Conservation (phyloP, 2,113 vertebrate species). For the Donacobius atricapilla region DNA sequence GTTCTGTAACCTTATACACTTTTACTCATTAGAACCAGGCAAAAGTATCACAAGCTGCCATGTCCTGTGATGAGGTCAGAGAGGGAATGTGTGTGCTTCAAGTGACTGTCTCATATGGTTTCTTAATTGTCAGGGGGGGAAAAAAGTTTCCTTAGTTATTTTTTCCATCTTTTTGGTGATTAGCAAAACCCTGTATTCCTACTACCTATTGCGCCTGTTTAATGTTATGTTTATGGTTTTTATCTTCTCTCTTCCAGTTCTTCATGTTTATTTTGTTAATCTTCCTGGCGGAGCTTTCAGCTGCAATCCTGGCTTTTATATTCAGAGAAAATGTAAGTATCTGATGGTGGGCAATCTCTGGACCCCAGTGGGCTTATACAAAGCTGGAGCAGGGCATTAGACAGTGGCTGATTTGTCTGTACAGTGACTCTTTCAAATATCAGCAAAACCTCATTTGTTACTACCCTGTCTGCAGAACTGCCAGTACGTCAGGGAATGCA, state of each 20-base stretch:
- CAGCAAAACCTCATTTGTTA: background rate
- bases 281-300: conserved; percentile 90
- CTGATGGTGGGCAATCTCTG: background rate
- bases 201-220: background rate
- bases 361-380: background rate
- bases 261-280: conserved; percentile 94
- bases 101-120: background rate
- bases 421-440: background rate
- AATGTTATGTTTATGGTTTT: background rate
- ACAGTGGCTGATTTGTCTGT: background rate
- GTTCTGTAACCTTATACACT: background rate
- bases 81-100: background rate
- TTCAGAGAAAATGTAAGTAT: conserved; percentile 91
- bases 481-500: background rate
- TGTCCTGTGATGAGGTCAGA: background rate
- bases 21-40: background rate
- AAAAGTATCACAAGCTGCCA: background rate
- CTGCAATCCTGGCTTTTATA: conserved; percentile 91
- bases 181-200: background rate
- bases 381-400: background rate
- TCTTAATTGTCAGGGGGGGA: background rate
- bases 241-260: conserved; percentile 77
- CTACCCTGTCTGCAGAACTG: background rate
- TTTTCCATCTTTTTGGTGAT: background rate
- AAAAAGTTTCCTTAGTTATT: background rate